phyloP scores from a whole-genome alignment of 2,797 vertebrate genomes.

The Acipenser ruthenus region DNA sequence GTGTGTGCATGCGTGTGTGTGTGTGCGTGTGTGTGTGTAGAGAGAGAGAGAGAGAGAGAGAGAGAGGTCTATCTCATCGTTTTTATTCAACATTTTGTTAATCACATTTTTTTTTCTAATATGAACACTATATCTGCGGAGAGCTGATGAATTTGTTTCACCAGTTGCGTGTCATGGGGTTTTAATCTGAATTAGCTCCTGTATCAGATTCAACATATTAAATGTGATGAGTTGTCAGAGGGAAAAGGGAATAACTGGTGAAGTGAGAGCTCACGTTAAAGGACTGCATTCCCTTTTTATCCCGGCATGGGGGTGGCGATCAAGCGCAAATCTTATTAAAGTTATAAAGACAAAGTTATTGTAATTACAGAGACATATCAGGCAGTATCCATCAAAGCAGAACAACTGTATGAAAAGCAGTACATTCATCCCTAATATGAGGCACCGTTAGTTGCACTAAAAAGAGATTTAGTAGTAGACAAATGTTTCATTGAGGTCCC shows the following conservation, averaged over 20 bases:
- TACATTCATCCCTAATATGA: too few species aligned
- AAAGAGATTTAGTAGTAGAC: too few species aligned
- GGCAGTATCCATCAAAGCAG: too few species aligned
- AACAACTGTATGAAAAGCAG: too few species aligned
- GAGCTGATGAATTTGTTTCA: constrained; percentile 46
- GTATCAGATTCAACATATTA: constrained; percentile 64
- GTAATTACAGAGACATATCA: not conserved
- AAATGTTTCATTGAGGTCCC: too few species aligned
- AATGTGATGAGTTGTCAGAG: constrained; percentile 47
- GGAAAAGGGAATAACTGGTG: constrained; percentile 27
- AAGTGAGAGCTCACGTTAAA: constrained; percentile 21
- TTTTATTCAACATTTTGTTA: not conserved
- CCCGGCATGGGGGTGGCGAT: too few species aligned
- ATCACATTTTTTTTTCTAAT: constrained; percentile 2
- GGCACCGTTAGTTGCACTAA: too few species aligned
- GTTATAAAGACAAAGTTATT: constrained; percentile 11
- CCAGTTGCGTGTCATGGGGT: constrained; percentile 59
- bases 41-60: too few species aligned
- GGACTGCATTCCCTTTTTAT: constrained; percentile 19
- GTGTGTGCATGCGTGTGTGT: too few species aligned
- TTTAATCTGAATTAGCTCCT: constrained; percentile 60
- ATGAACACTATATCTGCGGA: constrained; percentile 32
- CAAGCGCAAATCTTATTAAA: too few species aligned
- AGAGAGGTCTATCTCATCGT: too few species aligned
- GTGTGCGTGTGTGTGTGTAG: too few species aligned